phyloP scores from a whole-genome alignment of 2,888 invertebrate genomes.

The Digitonthophagus gazella region DNA sequence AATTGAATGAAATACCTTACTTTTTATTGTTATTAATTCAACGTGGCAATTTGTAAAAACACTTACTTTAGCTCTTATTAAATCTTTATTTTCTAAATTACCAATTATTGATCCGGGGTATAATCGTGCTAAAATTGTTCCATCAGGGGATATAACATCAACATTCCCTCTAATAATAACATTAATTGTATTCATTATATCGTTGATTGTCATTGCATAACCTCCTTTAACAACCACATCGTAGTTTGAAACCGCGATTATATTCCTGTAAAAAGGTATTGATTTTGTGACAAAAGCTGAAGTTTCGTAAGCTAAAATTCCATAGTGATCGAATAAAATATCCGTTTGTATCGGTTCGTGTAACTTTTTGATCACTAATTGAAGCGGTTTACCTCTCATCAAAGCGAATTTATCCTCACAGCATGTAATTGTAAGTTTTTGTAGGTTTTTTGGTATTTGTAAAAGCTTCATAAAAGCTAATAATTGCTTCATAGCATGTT shows the following conservation, averaged over 20 bases:
- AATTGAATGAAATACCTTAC: slow-evolving; percentile 17
- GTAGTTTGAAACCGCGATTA: slow-evolving; percentile 21
- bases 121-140: slow-evolving; percentile 23
- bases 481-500: slow-evolving; percentile 21
- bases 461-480: slow-evolving; percentile 22
- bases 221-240: slow-evolving; percentile 21
- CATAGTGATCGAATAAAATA: slow-evolving; percentile 31
- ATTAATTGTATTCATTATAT: slow-evolving; percentile 23
- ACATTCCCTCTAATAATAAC: slow-evolving; percentile 25
- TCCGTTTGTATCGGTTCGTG: slow-evolving; percentile 25
- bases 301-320: slow-evolving; percentile 13
- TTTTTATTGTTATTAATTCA: slow-evolving; percentile 25
- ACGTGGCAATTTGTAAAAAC: slow-evolving; percentile 24
- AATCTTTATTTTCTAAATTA: slow-evolving; percentile 26
- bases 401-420: slow-evolving; percentile 26
- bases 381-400: slow-evolving; percentile 18
- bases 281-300: slow-evolving; percentile 24
- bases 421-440: slow-evolving; percentile 20
- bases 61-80: slow-evolving; percentile 22
- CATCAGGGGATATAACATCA: slow-evolving; percentile 28
- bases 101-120: slow-evolving; percentile 30
- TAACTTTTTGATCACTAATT: slow-evolving; percentile 14
- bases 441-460: slow-evolving; percentile 19
- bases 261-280: slow-evolving; percentile 25
- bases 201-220: slow-evolving; percentile 25